These are phyloP conservation scores for Cheilosia pagana DNA, from an alignment of 2,888 invertebrate genomes.

Conservation along the genomic window DNA sequence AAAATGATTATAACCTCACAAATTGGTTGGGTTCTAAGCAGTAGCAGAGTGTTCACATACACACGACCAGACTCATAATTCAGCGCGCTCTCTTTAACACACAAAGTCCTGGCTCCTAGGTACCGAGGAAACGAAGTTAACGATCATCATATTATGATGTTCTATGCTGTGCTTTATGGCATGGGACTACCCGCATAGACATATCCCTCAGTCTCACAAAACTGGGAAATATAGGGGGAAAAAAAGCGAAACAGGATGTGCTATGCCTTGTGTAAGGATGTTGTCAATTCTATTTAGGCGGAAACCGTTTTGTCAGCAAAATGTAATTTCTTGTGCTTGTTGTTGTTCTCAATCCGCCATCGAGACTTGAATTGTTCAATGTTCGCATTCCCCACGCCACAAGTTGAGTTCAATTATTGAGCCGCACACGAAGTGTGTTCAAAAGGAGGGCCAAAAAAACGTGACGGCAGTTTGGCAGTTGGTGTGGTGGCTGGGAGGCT, in stretches of 20 bases:
- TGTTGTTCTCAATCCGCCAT: background rate
- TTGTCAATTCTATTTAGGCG: slow-evolving; percentile 53
- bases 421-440: background rate
- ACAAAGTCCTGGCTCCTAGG: too few relatives aligned
- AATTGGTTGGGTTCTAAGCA: slow-evolving; percentile 45
- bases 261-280: slow-evolving; percentile 45
- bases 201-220: slow-evolving; percentile 9
- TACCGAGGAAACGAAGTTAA: slow-evolving; percentile 46
- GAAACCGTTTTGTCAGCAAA: slow-evolving; percentile 43
- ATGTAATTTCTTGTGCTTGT: slow-evolving; percentile 18
- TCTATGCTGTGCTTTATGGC: slow-evolving; percentile 40
- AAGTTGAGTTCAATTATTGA: slow-evolving; percentile 20
- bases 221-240: background rate
- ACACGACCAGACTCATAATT: slow-evolving; percentile 19
- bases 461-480: slow-evolving; percentile 46
- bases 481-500: slow-evolving; percentile 38
- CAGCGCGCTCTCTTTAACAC: slow-evolving; percentile 17
- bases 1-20: slow-evolving; percentile 57
- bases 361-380: slow-evolving; percentile 19
- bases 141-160: slow-evolving; percentile 51
- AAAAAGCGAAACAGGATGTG: slow-evolving; percentile 35
- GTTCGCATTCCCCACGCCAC: slow-evolving; percentile 11
- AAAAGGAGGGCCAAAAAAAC: slow-evolving; percentile 11
- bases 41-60: background rate
- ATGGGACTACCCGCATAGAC: slow-evolving; percentile 1